Base-by-base conservation (phyloP, 2,113 vertebrate genomes). In the Spheniscus mendiculus region DNA sequence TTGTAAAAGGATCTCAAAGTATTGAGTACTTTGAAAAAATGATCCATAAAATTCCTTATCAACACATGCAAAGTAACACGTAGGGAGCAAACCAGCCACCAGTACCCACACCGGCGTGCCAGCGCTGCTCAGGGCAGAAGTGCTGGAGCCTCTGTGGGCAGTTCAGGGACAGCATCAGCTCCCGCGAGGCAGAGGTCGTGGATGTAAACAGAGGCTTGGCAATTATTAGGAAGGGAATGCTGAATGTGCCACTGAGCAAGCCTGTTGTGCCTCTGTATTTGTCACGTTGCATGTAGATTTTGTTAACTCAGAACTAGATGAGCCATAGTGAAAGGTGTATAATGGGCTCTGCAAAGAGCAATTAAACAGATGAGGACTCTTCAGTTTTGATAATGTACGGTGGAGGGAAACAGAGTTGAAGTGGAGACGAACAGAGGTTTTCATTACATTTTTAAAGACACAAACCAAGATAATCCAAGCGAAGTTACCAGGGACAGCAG, bases 131-230 rank as follows among this genome's bases (percentile, higher is more conserved):
- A 4, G 26, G 17, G 30, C 25, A 79, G 58, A 78, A 55, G 19
- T 38, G 30, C 59, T 58, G 42, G 17, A 81, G 45, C 30, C 26
- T 74, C 76, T 1, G 1, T 34, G 63, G 38, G 50, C 20, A 29
- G n/a, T 14, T 61, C 61, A 77, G 40, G 16, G 27, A 15, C 27
- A 58, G 10, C 55, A 71, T 53, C 74, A 71, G 23, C 40, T 81
- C 16, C 14, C 2, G 0, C 0, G 1, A 59, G 50, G 52, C 44
- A 71, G 69, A 44, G 20, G 26, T 40, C 1, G 0, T 40, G 70
- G 38, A 22, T 73, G 29, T n/a, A 80, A 36, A 69, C 26, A 70
- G 47, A 49, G 45, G 5, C 53, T 65, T 70, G 38, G 59, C 25
- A 69, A 5, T 27, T 61, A 16, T 55, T 56, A n/a, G 23, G 50